phyloP scores from a whole-genome alignment of 2,113 vertebrate species.

The Corythornis cristatus region DNA sequence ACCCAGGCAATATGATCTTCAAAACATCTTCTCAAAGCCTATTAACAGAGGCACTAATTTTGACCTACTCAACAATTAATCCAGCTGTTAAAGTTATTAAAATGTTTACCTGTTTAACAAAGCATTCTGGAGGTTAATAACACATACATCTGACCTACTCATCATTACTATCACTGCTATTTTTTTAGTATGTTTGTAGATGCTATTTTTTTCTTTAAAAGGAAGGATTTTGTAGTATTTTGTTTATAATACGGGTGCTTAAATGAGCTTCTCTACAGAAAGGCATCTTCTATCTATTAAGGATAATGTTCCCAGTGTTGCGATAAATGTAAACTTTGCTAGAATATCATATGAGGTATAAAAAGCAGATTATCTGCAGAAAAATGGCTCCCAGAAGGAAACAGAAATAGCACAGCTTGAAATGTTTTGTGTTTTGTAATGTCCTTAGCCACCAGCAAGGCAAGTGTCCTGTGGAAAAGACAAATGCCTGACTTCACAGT shows the following conservation, averaged over 20 bases:
- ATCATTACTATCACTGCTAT: background rate
- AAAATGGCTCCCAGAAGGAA: slow-evolving; percentile 31
- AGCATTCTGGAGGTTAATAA: slow-evolving; percentile 21
- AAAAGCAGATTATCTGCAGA: slow-evolving; percentile 38
- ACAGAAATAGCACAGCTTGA: slow-evolving; percentile 33
- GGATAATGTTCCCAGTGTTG: background rate
- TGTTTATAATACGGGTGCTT: background rate
- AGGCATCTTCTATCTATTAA: background rate
- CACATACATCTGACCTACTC: background rate
- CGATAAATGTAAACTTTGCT: background rate
- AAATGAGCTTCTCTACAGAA: background rate
- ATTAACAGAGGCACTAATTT: background rate
- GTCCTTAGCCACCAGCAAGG: slow-evolving; percentile 40
- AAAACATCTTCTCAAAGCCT: background rate
- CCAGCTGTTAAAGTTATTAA: background rate
- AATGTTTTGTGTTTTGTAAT: background rate
- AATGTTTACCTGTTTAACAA: slow-evolving; percentile 34
- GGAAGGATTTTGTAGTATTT: background rate
- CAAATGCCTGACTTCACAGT: slow-evolving; percentile 14
- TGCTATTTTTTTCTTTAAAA: background rate
- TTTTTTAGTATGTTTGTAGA: background rate
- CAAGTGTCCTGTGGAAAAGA: slow-evolving; percentile 33
- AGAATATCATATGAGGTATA: slow-evolving; percentile 13
- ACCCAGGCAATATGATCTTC: background rate
- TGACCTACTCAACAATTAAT: slow-evolving; percentile 4